A percentile compares a stretch with the other conserved stretches of the same genome.
Conservation (phyloP, 2,797 vertebrate species). For the Sebastiscus albofasciatus region DNA sequence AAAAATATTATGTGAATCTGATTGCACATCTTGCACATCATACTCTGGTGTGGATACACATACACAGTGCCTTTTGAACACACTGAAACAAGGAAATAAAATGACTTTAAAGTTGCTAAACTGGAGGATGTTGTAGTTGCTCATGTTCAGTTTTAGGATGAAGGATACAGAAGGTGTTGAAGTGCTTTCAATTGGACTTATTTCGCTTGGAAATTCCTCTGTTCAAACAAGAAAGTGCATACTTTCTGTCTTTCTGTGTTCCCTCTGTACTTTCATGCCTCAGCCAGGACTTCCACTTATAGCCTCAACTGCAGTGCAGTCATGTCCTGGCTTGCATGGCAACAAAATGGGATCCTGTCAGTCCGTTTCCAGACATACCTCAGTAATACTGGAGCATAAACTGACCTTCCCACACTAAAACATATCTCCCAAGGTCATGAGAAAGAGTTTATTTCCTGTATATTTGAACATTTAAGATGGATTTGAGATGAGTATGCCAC, state of each 20-base stretch:
- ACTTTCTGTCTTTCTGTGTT: not conserved
- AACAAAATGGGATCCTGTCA: not conserved
- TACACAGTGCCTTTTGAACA: not conserved
- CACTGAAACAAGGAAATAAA: not conserved
- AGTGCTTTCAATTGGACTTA: not conserved
- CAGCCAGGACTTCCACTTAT: not conserved
- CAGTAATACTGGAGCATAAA: slow-evolving; percentile 3
- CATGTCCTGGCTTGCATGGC: slow-evolving; percentile 56
- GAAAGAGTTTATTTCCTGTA: not conserved
- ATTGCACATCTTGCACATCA: not conserved
- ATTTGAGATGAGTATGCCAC: not conserved
- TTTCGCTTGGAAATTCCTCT: not conserved
- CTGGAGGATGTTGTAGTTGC: not conserved
- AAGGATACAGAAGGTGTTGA: not conserved
- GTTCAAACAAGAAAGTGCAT: not conserved
- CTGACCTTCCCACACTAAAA: not conserved
- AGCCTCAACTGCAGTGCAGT: not conserved
- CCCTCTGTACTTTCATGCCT: not conserved
- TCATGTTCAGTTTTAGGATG: not conserved
- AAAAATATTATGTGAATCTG: not conserved
- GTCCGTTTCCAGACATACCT: slow-evolving; percentile 26
- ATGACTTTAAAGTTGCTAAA: not conserved
- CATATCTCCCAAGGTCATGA: not conserved
- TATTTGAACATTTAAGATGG: not conserved
- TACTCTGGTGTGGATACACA: not conserved